Conservation (phyloP, 2,113 vertebrate genomes). For the Speoplatyrhinus poulsoni region DNA sequence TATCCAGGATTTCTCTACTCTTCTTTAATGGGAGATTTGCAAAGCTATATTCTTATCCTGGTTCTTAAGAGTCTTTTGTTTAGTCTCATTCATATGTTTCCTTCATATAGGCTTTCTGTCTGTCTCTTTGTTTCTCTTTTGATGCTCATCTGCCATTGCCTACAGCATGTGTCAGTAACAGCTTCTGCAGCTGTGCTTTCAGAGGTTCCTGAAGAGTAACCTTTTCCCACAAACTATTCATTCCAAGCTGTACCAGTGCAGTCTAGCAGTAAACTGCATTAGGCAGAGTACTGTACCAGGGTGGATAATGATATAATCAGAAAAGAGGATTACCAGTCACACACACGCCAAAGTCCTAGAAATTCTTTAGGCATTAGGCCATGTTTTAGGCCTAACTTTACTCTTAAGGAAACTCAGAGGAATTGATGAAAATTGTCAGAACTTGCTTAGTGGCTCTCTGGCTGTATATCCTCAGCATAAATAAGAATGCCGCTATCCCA, state of each 20-base stretch:
- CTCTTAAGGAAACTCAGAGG: neutral
- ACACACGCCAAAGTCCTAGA: neutral
- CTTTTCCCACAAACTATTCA: neutral
- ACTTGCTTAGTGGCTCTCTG: neutral
- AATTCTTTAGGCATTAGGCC: neutral
- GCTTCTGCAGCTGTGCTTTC: conserved; percentile 62
- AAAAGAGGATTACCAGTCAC: neutral
- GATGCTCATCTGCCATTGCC: conserved; percentile 6
- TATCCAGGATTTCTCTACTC: conserved; percentile 23
- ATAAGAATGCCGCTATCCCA: conserved; percentile 44
- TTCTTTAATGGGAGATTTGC: conserved; percentile 13
- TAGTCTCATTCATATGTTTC: conserved; percentile 49
- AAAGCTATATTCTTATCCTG: conserved; percentile 14
- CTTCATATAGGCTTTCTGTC: conserved; percentile 50
- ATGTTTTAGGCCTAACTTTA: neutral
- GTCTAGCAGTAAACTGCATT: neutral
- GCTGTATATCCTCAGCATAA: conserved; percentile 31
- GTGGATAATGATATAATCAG: conserved; percentile 14
- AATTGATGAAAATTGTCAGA: neutral
- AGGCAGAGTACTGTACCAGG: conserved; percentile 1
- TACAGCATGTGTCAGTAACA: conserved; percentile 38
- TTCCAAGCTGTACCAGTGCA: neutral
- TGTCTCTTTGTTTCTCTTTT: neutral
- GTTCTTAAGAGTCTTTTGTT: conserved; percentile 22
- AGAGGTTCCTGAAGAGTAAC: conserved; percentile 23